A percentile compares a stretch with the other conserved stretches of the same genome.
These are phyloP conservation scores for Tanytarsus gracilentus DNA, from an alignment of 2,888 invertebrate genomes.

Conservation along the genomic window DNA sequence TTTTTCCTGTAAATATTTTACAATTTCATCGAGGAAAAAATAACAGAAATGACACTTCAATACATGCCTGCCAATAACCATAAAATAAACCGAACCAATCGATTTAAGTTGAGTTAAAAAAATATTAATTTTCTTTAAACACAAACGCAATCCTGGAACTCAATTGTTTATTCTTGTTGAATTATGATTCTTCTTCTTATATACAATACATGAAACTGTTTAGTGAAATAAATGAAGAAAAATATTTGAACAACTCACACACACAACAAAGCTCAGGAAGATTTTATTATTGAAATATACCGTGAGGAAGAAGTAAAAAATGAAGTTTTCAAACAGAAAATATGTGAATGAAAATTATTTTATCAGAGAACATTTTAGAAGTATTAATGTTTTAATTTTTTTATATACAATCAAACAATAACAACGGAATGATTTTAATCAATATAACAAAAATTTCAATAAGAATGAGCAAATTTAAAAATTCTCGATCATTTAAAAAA, in stretches of 20 bases:
- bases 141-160: neutral
- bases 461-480: neutral
- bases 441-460: neutral
- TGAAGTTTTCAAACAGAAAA: neutral
- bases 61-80: slow-evolving; percentile 26
- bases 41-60: neutral
- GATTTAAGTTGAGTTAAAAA: neutral
- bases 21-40: neutral
- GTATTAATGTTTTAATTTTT: slow-evolving; percentile 8
- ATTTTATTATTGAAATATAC: slow-evolving; percentile 19
- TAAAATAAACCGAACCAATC: slow-evolving; percentile 16
- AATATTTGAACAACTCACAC: slow-evolving; percentile 18
- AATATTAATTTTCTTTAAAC: neutral
- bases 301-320: neutral
- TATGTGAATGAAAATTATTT: slow-evolving; percentile 9
- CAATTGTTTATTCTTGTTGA: neutral
- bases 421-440: neutral
- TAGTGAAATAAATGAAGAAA: slow-evolving; percentile 11
- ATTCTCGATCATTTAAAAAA: neutral
- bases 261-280: slow-evolving; percentile 27
- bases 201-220: neutral
- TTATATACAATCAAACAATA: slow-evolving; percentile 2
- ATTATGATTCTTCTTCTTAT: neutral
- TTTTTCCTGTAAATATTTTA: neutral
- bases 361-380: slow-evolving; percentile 1